A percentile compares a stretch with the other conserved stretches of the same genome.
These are phyloP conservation scores for Carposina sasakii DNA, from an alignment of 1,140 invertebrate genomes.

Conservation along the genomic window DNA sequence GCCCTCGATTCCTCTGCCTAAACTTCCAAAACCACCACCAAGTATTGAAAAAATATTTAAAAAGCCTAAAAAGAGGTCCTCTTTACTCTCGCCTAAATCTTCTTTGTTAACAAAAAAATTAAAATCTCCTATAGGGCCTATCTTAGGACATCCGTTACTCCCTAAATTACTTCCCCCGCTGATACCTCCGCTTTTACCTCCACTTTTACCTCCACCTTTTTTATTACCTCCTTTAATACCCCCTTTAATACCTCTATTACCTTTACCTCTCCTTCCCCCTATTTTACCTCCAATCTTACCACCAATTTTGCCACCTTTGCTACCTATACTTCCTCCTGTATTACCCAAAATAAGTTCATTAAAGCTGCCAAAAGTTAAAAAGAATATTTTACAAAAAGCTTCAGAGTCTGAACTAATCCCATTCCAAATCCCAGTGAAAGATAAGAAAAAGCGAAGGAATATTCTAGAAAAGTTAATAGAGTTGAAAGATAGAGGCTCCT, in stretches of 20 bases:
- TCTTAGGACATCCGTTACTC: constrained; percentile 16
- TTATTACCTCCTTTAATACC: constrained; percentile 29
- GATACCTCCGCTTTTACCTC: constrained; percentile 15
- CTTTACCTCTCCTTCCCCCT: constrained; percentile 25
- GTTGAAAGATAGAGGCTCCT: constrained; percentile 35
- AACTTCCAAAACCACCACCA: constrained; percentile 14
- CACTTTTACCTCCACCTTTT: constrained; percentile 19
- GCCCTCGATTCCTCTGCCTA: not conserved
- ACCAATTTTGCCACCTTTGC: constrained; percentile 17
- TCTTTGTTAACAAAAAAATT: too few species aligned
- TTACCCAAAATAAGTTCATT: constrained; percentile 18
- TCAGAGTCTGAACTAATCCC: constrained; percentile 29
- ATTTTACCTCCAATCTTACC: constrained; percentile 20
- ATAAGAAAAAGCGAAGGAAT: constrained; percentile 26
- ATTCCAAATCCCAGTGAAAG: constrained; percentile 12
- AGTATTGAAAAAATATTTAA: constrained; percentile 10
- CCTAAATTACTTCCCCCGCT: constrained; percentile 21
- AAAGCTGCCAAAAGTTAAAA: constrained; percentile 31
- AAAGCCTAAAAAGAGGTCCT: constrained; percentile 13
- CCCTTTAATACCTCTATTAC: constrained; percentile 19
- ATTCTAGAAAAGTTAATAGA: constrained; percentile 36
- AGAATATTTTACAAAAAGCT: constrained; percentile 29
- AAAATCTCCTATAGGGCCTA: too few species aligned
- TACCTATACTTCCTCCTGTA: too few species aligned
- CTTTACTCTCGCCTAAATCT: constrained; percentile 8